Evolutionary conservation across 2,113 vertebrate genomes (phyloP).

Genomic region (Apus apus): DNA sequence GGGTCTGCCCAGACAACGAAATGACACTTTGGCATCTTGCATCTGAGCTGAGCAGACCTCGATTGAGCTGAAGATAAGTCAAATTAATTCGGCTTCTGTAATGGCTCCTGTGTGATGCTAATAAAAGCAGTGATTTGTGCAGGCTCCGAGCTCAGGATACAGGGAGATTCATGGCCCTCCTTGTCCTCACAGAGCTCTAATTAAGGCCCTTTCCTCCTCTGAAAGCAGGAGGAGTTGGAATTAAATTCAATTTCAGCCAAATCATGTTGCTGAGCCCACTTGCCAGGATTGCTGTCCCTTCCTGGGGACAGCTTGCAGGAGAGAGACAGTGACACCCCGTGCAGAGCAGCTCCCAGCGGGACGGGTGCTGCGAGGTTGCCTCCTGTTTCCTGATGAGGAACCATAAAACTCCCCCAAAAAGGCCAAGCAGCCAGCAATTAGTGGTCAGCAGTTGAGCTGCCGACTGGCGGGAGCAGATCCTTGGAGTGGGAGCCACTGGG

Average conservation of each 20-base stretch:
- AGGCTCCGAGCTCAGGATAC: not conserved
- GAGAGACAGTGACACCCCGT: fast-evolving
- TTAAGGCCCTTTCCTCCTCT: not conserved
- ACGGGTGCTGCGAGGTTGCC: not conserved
- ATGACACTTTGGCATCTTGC: not conserved
- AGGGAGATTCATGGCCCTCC: not conserved
- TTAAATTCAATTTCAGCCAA: not conserved
- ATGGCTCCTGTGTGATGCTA: not conserved
- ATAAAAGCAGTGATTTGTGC: not conserved
- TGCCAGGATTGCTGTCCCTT: not conserved
- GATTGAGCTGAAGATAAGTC: not conserved
- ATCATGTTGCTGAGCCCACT: not conserved
- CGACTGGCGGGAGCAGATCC: not conserved
- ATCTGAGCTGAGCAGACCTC: not conserved
- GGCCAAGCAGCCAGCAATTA: not conserved
- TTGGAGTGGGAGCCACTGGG: not conserved
- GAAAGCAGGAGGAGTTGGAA: not conserved
- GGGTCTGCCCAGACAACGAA: not conserved
- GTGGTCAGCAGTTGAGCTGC: not conserved
- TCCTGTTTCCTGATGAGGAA: not conserved
- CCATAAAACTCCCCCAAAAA: not conserved
- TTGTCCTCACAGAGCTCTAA: not conserved
- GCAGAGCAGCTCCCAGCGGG: not conserved
- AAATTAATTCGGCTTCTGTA: not conserved
- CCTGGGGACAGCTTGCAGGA: fast-evolving